Conservation (phyloP, 2,888 invertebrate genomes). For the Ametastegia equiseti region DNA sequence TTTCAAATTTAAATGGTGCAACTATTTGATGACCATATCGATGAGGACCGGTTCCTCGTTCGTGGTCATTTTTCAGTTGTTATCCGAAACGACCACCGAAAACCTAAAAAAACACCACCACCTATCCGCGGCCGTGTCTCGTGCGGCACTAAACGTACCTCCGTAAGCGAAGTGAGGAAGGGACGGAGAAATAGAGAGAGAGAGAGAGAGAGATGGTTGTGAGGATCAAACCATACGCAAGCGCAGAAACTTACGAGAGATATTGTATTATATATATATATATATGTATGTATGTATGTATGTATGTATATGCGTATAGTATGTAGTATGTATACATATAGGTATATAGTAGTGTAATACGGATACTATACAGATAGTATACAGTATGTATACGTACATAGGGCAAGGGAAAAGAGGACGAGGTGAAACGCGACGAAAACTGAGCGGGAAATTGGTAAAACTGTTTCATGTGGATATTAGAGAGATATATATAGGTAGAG, state of each 20-base stretch:
- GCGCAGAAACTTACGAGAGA: neutral
- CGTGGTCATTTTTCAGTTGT: neutral
- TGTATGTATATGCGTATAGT: neutral
- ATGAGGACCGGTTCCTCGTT: too few species aligned
- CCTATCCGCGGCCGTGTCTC: slow-evolving; percentile 39
- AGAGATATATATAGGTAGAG: neutral
- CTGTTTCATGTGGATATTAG: neutral
- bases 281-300: neutral
- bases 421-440: neutral
- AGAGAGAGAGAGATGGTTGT: neutral
- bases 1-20: neutral
- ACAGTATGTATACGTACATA: neutral
- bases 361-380: neutral
- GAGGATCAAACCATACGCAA: slow-evolving; percentile 14
- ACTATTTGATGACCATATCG: too few species aligned
- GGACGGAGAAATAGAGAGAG: neutral
- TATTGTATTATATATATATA: neutral
- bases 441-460: slow-evolving; percentile 21
- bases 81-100: neutral
- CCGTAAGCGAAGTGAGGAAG: neutral
- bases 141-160: slow-evolving; percentile 38
- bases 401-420: neutral
- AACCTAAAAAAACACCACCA: neutral
- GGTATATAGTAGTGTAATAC: too few species aligned
- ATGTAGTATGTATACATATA: neutral